Percentiles rank a stretch among this genome's conserved stretches.
phyloP scores from a whole-genome alignment of 64 coral and sea anemone genomes.

The Hydrozoanthus tunicans region DNA sequence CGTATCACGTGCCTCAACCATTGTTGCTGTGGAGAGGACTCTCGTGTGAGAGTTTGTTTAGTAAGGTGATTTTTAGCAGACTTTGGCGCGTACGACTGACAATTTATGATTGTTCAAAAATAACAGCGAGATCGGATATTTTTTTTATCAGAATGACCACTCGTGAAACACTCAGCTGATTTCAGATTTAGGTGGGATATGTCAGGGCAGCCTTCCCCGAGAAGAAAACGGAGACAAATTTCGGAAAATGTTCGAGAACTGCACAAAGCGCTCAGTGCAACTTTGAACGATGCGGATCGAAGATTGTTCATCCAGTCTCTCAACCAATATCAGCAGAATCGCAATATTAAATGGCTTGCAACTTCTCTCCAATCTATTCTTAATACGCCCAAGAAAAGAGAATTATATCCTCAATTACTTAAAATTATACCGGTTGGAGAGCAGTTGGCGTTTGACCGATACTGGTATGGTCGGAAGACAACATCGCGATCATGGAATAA shows the following conservation, averaged over 20 bases:
- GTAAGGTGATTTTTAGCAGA: not conserved
- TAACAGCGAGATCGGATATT: not conserved
- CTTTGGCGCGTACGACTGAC: not conserved
- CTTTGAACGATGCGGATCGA: slow-evolving; percentile 71
- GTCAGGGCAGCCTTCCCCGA: slow-evolving; percentile 26
- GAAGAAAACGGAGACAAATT: slow-evolving; percentile 67
- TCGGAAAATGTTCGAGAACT: slow-evolving; percentile 83
- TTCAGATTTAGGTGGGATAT: not conserved
- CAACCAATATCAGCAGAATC: slow-evolving; percentile 83
- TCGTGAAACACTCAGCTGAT: slow-evolving; percentile 14
- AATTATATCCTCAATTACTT: slow-evolving; percentile 76
- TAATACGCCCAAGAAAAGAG: slow-evolving; percentile 71
- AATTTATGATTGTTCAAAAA: not conserved
- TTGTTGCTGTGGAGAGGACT: slow-evolving; percentile 46
- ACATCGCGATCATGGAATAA: slow-evolving; percentile 50
- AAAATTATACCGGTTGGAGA: slow-evolving; percentile 75
- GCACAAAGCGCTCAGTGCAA: slow-evolving; percentile 39
- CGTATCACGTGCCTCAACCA: slow-evolving; percentile 3
- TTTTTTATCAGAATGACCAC: not conserved
- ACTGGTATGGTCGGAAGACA: slow-evolving; percentile 58
- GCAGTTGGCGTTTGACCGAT: slow-evolving; percentile 49
- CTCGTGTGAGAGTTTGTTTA: slow-evolving; percentile 30
- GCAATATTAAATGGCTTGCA: slow-evolving; percentile 68
- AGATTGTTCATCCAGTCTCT: slow-evolving; percentile 79
- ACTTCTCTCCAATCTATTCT: slow-evolving; percentile 66